A percentile compares a stretch with the other conserved stretches of the same genome.
These are phyloP conservation scores for Phacellophora camtschatica DNA, from an alignment of 30 jellyfish, hydroid and myxozoan genomes.

Conservation along the genomic window DNA sequence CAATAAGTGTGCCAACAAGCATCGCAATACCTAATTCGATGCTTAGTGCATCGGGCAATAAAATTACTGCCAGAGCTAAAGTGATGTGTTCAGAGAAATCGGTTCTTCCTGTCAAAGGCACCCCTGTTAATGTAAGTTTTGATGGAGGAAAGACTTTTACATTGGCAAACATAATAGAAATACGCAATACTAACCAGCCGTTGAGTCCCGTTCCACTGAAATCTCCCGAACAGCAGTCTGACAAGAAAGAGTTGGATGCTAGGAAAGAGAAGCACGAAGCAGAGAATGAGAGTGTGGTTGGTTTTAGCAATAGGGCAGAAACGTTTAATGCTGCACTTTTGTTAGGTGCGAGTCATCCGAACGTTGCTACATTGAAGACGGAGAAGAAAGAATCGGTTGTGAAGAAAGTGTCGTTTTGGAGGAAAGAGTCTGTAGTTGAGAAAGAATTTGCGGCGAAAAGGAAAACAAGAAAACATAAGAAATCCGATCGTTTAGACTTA, in stretches of 20 bases:
- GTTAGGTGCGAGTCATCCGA: background rate
- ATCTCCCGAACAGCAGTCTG: background rate
- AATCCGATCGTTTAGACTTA: background rate
- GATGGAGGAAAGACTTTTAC: conserved; percentile 53
- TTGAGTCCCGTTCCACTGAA: background rate
- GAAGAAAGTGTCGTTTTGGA: too few species aligned
- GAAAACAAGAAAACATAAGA: background rate
- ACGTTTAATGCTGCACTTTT: background rate
- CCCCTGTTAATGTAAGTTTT: conserved; percentile 42
- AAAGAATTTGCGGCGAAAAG: background rate
- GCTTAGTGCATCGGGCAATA: background rate
- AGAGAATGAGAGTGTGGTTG: too few species aligned
- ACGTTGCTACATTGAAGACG: background rate
- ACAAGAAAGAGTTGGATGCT: background rate
- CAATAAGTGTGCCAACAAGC: conserved; percentile 22
- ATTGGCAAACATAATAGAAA: conserved; percentile 24
- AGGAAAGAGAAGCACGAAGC: background rate
- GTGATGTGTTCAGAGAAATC: conserved; percentile 25
- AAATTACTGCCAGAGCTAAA: conserved; percentile 51
- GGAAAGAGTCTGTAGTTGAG: background rate
- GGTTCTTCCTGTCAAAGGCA: conserved; percentile 14
- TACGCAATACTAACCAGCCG: background rate
- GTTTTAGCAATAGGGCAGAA: background rate
- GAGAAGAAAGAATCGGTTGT: background rate
- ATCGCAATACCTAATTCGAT: background rate